These are phyloP conservation scores for Columbina picui DNA, from an alignment of 2,113 vertebrate species.

Conservation along the genomic window DNA sequence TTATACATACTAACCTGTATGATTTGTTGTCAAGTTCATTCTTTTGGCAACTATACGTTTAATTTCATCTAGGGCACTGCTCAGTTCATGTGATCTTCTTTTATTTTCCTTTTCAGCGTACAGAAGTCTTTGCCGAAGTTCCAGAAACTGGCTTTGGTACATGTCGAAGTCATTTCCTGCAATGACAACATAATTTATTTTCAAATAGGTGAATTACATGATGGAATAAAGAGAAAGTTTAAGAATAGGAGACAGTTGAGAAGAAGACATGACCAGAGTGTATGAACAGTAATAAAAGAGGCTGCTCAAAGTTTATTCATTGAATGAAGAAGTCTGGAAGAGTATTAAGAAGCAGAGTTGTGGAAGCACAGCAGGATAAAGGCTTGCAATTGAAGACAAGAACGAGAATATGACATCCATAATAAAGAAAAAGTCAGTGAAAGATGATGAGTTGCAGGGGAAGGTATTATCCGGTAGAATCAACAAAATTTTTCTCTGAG, in stretches of 20 bases:
- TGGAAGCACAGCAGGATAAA: neutral
- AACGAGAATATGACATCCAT: neutral
- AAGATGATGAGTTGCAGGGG: neutral
- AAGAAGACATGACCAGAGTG: neutral
- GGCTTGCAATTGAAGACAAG: neutral
- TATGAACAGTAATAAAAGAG: neutral
- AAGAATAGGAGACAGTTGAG: neutral
- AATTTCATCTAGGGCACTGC: constrained; percentile 65
- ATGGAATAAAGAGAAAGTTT: neutral
- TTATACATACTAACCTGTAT: constrained; percentile 68
- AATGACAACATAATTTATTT: constrained; percentile 13
- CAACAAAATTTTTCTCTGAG: neutral
- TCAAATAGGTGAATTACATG: neutral
- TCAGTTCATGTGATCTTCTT: constrained; percentile 68
- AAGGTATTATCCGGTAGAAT: neutral
- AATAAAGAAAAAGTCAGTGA: neutral
- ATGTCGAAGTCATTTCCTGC: constrained; percentile 55
- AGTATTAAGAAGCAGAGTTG: neutral
- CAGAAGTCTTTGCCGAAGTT: constrained; percentile 71
- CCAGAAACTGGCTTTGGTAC: constrained; percentile 68
- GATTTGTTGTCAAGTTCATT: neutral
- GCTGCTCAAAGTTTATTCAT: neutral
- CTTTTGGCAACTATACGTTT: constrained; percentile 14
- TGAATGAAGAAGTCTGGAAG: neutral
- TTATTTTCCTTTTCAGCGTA: constrained; percentile 73